Conservation (phyloP, 2,113 vertebrate genomes). For the Balaeniceps rex region DNA sequence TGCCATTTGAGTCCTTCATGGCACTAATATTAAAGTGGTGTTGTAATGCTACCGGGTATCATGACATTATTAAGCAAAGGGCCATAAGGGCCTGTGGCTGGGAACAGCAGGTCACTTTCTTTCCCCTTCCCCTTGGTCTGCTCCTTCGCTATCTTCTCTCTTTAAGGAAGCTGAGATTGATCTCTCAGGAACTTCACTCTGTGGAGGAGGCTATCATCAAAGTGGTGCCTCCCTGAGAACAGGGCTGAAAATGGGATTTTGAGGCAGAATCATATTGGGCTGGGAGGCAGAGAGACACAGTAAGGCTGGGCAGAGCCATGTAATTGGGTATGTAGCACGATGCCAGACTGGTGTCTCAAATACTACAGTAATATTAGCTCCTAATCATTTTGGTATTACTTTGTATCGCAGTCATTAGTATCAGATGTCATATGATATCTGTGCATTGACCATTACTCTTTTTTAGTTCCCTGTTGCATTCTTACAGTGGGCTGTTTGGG, state of each 20-base stretch:
- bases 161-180: not conserved
- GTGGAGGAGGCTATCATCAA: not conserved
- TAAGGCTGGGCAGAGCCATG: not conserved
- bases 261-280: not conserved
- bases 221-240: not conserved
- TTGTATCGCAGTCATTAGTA: not conserved
- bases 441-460: not conserved
- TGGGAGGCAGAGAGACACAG: not conserved
- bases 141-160: not conserved
- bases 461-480: not conserved
- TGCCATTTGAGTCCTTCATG: not conserved
- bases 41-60: not conserved
- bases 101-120: not conserved
- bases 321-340: not conserved
- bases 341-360: not conserved
- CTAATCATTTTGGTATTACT: not conserved
- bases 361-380: not conserved
- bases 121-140: not conserved
- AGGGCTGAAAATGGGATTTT: not conserved
- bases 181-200: not conserved
- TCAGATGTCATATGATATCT: not conserved
- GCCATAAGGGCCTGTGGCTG: not conserved
- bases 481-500: not conserved
- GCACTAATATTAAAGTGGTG: not conserved
- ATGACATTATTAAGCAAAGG: not conserved